phyloP scores from a whole-genome alignment of 2,797 vertebrate genomes.

The Vultur gryphus region DNA sequence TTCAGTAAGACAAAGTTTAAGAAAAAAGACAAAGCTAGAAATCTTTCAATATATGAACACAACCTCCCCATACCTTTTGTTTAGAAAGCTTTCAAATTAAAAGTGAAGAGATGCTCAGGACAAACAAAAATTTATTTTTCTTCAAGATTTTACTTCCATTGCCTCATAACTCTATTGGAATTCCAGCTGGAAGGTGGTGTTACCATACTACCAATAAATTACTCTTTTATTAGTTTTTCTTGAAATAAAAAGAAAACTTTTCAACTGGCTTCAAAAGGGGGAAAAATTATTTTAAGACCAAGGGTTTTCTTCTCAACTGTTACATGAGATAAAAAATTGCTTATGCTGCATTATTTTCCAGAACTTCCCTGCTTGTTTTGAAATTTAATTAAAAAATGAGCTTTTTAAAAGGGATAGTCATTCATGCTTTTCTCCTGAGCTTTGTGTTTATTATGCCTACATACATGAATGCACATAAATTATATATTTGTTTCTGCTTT shows the following conservation, averaged over 20 bases:
- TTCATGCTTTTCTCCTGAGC: background rate
- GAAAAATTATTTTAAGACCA: background rate
- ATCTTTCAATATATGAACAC: background rate
- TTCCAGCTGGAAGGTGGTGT: background rate
- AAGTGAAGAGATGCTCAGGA: background rate
- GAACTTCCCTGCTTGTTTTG: background rate
- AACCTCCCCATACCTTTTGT: background rate
- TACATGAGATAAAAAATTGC: background rate
- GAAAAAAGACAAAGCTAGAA: background rate
- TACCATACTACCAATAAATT: background rate
- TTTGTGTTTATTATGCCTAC: background rate
- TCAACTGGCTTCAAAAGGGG: background rate
- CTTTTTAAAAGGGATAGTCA: background rate
- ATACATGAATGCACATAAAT: background rate
- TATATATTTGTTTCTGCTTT: background rate
- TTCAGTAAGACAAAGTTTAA: background rate
- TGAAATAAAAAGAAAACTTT: background rate
- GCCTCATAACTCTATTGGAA: background rate
- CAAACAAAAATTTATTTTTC: background rate
- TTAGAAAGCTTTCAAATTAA: background rate
- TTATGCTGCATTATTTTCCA: background rate
- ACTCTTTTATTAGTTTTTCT: background rate
- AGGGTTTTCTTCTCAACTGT: background rate
- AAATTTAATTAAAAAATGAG: conserved; percentile 7
- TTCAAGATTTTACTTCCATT: background rate